Percentiles rank a stretch among this genome's conserved stretches.
Conservation (phyloP, 2,797 vertebrate species). For the Cryptoblepharus egeriae region DNA sequence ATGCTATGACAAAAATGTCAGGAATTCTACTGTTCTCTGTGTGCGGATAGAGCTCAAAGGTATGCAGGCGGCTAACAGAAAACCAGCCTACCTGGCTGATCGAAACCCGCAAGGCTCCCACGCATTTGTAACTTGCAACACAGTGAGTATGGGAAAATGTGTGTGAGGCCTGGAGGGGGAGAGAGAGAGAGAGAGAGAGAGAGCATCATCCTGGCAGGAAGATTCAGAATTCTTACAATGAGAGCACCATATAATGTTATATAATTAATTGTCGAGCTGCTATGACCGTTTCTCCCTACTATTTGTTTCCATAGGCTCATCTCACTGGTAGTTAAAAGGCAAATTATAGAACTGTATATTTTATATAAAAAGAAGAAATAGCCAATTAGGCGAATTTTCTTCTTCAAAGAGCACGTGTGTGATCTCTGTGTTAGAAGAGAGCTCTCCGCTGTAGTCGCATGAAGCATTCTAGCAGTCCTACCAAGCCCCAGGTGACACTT, state of each 20-base stretch:
- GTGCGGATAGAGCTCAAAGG: constrained; percentile 81
- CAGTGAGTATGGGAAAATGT: constrained; percentile 86
- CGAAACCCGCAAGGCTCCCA: constrained; percentile 91
- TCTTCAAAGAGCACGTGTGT: neutral
- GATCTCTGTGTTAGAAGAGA: neutral
- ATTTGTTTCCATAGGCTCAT: neutral
- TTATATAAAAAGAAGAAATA: neutral
- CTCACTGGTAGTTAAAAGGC: neutral
- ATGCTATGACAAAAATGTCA: constrained; percentile 82
- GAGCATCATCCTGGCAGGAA: constrained; percentile 14
- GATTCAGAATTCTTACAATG: constrained; percentile 19
- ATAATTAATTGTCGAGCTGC: constrained; percentile 26
- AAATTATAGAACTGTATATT: neutral
- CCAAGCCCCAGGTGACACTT: no score
- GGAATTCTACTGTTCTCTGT: constrained; percentile 84
- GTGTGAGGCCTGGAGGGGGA: constrained; percentile 70
- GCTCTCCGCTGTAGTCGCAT: neutral
- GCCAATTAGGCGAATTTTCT: neutral
- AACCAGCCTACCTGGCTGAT: constrained; percentile 92
- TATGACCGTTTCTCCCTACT: neutral
- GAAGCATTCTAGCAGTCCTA: no score
- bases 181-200: constrained; percentile 28
- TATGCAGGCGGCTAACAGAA: constrained; percentile 90
- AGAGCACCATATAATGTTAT: constrained; percentile 7
- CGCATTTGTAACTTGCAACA: constrained; percentile 80